These are phyloP conservation scores for Uloborus plumipes DNA, from an alignment of 2,888 invertebrate species.

Conservation along the genomic window DNA sequence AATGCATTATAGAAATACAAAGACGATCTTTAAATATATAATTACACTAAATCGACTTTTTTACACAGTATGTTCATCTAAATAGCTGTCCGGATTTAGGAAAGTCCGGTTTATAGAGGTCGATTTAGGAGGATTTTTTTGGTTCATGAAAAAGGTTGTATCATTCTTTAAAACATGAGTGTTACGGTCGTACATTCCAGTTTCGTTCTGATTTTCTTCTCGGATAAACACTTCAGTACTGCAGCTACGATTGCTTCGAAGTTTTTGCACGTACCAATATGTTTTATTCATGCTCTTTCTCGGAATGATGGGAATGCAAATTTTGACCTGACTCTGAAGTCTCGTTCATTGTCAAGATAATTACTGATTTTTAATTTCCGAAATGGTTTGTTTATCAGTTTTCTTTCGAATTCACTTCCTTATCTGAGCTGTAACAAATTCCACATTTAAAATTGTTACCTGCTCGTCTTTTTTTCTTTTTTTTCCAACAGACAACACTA, in stretches of 20 bases:
- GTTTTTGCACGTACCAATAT: neutral
- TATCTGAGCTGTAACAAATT: neutral
- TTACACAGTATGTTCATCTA: too few species aligned
- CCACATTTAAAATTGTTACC: neutral
- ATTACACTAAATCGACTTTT: too few species aligned
- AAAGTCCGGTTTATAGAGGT: too few species aligned
- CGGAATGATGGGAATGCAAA: conserved; percentile 5
- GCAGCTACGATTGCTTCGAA: neutral
- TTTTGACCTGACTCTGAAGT: conserved; percentile 4
- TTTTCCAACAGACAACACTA: too few species aligned
- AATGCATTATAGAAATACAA: too few species aligned
- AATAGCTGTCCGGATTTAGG: too few species aligned
- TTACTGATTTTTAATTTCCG: neutral
- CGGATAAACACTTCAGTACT: neutral
- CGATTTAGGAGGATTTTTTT: too few species aligned
- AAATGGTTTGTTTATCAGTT: neutral
- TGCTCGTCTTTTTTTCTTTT: too few species aligned
- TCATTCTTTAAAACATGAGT: too few species aligned
- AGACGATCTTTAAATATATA: too few species aligned
- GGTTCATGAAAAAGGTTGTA: too few species aligned
- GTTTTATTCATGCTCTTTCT: conserved; percentile 14
- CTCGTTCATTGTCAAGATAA: neutral
- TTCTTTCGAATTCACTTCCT: too few species aligned
- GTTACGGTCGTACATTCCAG: neutral
- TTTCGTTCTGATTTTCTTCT: neutral